Conservation (phyloP, 1,140 invertebrate species). For the Odontomachus brunneus region DNA sequence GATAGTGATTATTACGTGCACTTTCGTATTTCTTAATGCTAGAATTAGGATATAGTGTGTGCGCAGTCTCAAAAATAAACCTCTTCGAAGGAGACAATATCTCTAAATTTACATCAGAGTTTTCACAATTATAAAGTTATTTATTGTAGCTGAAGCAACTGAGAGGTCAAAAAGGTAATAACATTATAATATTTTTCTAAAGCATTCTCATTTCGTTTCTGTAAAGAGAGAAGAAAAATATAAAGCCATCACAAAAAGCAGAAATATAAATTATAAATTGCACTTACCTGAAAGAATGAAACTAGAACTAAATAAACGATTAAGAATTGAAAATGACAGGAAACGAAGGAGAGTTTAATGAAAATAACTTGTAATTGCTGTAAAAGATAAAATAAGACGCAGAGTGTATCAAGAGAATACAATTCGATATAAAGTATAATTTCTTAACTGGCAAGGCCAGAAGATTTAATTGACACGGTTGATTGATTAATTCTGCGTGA, state of each 20-base stretch:
- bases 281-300: constrained; percentile 40
- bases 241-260: neutral
- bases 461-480: constrained; percentile 52
- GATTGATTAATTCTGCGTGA: constrained; percentile 47
- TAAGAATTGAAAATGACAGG: neutral
- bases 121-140: too few species aligned
- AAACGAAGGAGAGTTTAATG: neutral
- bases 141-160: too few species aligned
- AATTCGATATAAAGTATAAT: neutral
- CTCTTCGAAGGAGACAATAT: neutral
- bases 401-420: neutral
- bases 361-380: constrained; percentile 43
- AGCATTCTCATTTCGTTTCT: too few species aligned
- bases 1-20: constrained; percentile 15
- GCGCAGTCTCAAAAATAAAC: constrained; percentile 28
- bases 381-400: constrained; percentile 20
- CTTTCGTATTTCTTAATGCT: constrained; percentile 38
- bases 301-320: neutral
- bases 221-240: too few species aligned
- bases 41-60: neutral
- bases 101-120: neutral
- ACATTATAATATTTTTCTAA: too few species aligned
- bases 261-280: constrained; percentile 33
- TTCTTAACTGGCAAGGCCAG: neutral
- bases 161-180: too few species aligned